Evolutionary conservation across 2,888 invertebrate genomes (phyloP), one percentile per base, ranked within the genome.

Genomic region (Oxytorus armatus): DNA sequence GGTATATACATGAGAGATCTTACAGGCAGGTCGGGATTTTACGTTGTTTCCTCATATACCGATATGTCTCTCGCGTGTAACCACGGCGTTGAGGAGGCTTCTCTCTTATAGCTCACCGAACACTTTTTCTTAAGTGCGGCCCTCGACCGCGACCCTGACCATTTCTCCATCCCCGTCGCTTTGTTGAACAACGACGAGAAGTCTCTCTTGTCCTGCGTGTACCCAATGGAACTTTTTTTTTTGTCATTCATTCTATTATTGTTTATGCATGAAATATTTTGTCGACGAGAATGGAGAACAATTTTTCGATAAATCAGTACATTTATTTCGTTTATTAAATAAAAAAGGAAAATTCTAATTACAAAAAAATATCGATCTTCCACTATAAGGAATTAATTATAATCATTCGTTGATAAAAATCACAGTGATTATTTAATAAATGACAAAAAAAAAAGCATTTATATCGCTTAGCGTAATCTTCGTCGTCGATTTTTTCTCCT

Each of bases 61-160:
- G 51, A 44, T 63, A 66, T 68, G 69, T 42, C 75, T 61, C 39
- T 59, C 51, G 44, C 65, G 66, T 68, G 59, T 55, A 61, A 66
- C 59, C 51, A 51, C 72, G 53, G 63, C 53, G 63, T 53, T 55
- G 66, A 53, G 79, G 44, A 63, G 49, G 47, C 69, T 69, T 63
- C 11, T 49, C 47, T 44, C 14, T 16, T 55, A n/a, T n/a, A n/a
- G n/a, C 65, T 25, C 55, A 49, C 10, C n/a, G 18, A 3, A 65
- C 51, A 68, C 11, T 79, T 79, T 70, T 49, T 49, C 68, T 66
- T 69, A 23, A 44, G 53, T n/a, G n/a, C 70, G 63, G 55, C 72
- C 53, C 55, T 21, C 68, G 70, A 69, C 55, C 68, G 42, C 79
- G 79, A 76, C 77, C 82, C 82, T 82, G 82, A 82, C 82, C 77